Conservation (phyloP, 1,140 invertebrate genomes). For the Musca vetustissima region DNA sequence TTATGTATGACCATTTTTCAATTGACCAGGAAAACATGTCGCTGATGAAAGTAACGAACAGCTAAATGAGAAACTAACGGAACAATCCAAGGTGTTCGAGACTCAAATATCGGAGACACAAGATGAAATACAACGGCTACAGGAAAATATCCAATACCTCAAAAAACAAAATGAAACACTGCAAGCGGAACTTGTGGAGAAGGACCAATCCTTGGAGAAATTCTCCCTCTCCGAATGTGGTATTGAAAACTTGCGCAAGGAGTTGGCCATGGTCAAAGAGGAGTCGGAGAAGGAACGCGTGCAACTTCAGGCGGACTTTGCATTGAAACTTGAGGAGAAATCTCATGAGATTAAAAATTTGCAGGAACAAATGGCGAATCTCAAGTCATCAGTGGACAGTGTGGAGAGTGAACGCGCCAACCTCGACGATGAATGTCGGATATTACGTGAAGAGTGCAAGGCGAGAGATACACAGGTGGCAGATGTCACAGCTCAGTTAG, state of each 20-base stretch:
- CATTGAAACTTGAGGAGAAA: constrained; percentile 36
- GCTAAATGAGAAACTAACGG: constrained; percentile 50
- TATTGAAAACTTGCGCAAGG: constrained; percentile 46
- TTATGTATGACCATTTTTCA: background rate
- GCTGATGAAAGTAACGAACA: constrained; percentile 31
- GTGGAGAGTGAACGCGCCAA: constrained; percentile 40
- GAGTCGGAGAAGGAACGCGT: constrained; percentile 44
- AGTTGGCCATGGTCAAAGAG: constrained; percentile 44
- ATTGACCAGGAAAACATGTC: background rate
- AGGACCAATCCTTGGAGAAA: constrained; percentile 47
- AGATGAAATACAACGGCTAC: constrained; percentile 42
- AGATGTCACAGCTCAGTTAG: constrained; percentile 37
- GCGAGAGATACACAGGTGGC: constrained; percentile 41
- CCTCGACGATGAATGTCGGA: constrained; percentile 40
- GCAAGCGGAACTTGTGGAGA: constrained; percentile 41
- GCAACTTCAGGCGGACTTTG: constrained; percentile 29
- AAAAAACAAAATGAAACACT: constrained; percentile 47
- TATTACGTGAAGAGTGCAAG: constrained; percentile 39
- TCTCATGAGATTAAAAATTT: constrained; percentile 32
- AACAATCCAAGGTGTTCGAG: constrained; percentile 52
- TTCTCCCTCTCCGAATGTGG: constrained; percentile 47
- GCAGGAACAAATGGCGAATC: constrained; percentile 29
- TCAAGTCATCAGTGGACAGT: constrained; percentile 32
- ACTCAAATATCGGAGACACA: constrained; percentile 32
- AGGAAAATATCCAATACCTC: constrained; percentile 58